Conservation (phyloP, 2,888 invertebrate genomes). For the Ferrisia virgata region DNA sequence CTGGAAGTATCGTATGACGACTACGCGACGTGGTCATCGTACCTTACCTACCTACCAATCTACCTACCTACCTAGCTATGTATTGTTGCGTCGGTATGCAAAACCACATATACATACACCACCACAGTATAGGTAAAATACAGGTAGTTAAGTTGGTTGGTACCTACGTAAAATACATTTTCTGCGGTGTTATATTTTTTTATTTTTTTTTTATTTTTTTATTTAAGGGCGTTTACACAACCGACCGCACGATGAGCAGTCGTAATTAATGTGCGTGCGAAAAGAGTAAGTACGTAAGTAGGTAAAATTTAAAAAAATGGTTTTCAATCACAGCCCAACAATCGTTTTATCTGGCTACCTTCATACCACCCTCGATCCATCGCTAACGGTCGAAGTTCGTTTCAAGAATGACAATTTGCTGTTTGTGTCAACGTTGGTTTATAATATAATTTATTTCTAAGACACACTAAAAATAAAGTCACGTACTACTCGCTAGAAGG, state of each 20-base stretch:
- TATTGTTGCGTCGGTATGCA: no score
- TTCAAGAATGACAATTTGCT: conserved; percentile 28
- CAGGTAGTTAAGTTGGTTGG: no score
- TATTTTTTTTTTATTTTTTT: no score
- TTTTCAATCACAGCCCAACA: conserved; percentile 10
- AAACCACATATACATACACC: no score
- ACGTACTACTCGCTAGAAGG: conserved; percentile 15
- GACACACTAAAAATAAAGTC: conserved; percentile 28
- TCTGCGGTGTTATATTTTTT: no score
- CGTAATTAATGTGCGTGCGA: conserved; percentile 11
- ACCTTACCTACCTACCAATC: no score
- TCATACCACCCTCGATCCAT: background rate
- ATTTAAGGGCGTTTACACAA: background rate
- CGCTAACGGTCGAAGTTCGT: conserved; percentile 23
- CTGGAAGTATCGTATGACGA: no score
- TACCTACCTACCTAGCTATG: no score
- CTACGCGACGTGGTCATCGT: background rate
- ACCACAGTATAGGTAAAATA: no score
- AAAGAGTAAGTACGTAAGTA: no score
- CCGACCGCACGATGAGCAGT: background rate
- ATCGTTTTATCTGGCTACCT: background rate
- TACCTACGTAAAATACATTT: no score
- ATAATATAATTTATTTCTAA: conserved; percentile 25
- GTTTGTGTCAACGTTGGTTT: conserved; percentile 26
- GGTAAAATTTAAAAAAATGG: conserved; percentile 14